Conservation (phyloP, 2,113 vertebrate species). For the Larimichthys crocea region DNA sequence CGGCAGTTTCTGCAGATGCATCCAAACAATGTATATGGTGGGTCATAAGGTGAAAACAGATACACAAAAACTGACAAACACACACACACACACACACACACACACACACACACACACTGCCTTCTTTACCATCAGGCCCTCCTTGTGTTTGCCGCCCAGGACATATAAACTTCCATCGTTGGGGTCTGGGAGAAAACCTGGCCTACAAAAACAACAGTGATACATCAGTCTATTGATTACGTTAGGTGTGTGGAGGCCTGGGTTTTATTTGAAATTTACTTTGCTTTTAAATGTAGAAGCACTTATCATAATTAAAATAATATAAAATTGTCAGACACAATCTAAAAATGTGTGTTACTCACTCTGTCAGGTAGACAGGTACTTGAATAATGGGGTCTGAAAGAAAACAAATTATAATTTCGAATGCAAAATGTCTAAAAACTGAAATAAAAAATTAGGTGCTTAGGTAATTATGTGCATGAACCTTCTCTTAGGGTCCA, state of each 20-base stretch:
- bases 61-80: constrained; percentile 20
- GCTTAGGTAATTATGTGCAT: not conserved
- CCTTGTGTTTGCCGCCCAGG: constrained; percentile 91
- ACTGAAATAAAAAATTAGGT: not conserved
- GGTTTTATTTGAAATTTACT: too few species aligned
- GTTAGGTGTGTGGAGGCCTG: too few species aligned
- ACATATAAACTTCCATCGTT: constrained; percentile 96
- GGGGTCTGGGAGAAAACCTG: constrained; percentile 95
- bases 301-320: not conserved
- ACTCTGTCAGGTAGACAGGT: constrained; percentile 91
- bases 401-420: constrained; percentile 41
- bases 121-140: constrained; percentile 92
- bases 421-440: not conserved
- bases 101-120: constrained; percentile 1
- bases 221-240: not conserved
- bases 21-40: not conserved
- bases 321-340: not conserved
- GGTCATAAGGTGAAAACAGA: constrained; percentile 8
- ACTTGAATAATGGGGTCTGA: constrained; percentile 95
- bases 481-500: constrained; percentile 96
- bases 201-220: constrained; percentile 80
- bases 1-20: constrained; percentile 90
- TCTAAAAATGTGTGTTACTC: constrained; percentile 76
- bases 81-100: constrained; percentile 14
- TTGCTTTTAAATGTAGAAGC: too few species aligned